Conservation (phyloP, 1,140 invertebrate species). For the Pseudomyrmex flavicornis region DNA sequence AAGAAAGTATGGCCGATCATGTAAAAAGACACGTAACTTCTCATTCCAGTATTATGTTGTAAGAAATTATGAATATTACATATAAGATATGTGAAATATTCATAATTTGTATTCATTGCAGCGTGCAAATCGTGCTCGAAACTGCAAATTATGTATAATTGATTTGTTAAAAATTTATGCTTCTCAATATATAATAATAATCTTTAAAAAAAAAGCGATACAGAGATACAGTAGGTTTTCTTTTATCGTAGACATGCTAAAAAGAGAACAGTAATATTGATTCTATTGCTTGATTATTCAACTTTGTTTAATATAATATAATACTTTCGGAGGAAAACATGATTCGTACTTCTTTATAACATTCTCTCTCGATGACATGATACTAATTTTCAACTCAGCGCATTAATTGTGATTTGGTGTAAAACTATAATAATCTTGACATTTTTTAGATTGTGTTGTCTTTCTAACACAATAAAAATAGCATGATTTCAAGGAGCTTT, state of each 20-base stretch:
- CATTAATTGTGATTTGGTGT: not conserved
- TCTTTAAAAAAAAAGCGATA: constrained; percentile 37
- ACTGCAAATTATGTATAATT: too few relatives aligned
- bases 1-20: not conserved
- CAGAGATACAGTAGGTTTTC: not conserved
- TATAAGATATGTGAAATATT: too few relatives aligned
- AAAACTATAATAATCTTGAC: too few relatives aligned
- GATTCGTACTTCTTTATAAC: constrained; percentile 21
- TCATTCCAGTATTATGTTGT: not conserved
- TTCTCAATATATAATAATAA: constrained; percentile 31
- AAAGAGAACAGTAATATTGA: not conserved
- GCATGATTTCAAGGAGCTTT: not conserved
- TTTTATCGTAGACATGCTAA: not conserved
- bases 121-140: too few relatives aligned
- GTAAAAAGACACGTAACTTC: not conserved
- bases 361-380: constrained; percentile 31
- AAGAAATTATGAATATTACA: not conserved
- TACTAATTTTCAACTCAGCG: not conserved
- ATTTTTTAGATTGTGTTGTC: not conserved
- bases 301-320: constrained; percentile 41
- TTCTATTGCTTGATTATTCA: constrained; percentile 29
- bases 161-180: constrained; percentile 28
- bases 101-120: too few relatives aligned
- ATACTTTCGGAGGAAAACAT: constrained; percentile 32
- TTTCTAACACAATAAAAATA: constrained; percentile 16